Evolutionary conservation across 2,888 invertebrate species (phyloP), one percentile per base, ranked within the genome.

Genomic region (Caenorhabditis angaria): DNA sequence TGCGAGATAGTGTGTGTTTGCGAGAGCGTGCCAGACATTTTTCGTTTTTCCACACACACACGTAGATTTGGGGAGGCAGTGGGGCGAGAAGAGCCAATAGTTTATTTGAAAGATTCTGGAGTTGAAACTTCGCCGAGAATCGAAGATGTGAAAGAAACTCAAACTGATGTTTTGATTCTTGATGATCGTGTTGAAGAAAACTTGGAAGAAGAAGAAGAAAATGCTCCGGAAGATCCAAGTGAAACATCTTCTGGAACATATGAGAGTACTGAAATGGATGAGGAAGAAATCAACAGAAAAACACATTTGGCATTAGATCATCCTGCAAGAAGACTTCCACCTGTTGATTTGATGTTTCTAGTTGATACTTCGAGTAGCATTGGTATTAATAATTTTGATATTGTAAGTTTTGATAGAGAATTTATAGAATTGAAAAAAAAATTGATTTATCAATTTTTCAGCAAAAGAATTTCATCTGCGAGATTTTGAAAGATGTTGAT

Each of bases 341-440:
- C 86, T 3, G 77, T 86, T n/a, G 86, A 86, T 59, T 60, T 86
- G 20, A 73, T 85, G 60, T 75, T 85, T 32, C 64, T 85, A 8
- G 78, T 85, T 5, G 85, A 85, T 56, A 77, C 81, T 20, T 82
- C 81, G 0, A 77, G 82, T 27, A 82, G 82, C 55, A 85, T 85
- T 58, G 85, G 85, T 60, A 78, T 78, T 20, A 72, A 72, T 12
- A 83, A 82, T 24, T 85, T 83, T 65, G 83, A 84, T 51, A 74
- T 78, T 66, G 82, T 84, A 18, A 54, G 71, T 48, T 60, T n/a
- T 20, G 10, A n/a, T 53, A 0, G n/a, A 5, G 24, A 25, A 4
- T 4, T 48, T 48, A 20, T n/a, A 48, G 20, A 6, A 10, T 4
- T 25, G 24, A n/a, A 41, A 41, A 10, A 41, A 58, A 5, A 20